Evolutionary conservation across 2,797 vertebrate species (phyloP), one percentile per base, ranked within the genome.

Genomic region (Etheostoma nigrum): DNA sequence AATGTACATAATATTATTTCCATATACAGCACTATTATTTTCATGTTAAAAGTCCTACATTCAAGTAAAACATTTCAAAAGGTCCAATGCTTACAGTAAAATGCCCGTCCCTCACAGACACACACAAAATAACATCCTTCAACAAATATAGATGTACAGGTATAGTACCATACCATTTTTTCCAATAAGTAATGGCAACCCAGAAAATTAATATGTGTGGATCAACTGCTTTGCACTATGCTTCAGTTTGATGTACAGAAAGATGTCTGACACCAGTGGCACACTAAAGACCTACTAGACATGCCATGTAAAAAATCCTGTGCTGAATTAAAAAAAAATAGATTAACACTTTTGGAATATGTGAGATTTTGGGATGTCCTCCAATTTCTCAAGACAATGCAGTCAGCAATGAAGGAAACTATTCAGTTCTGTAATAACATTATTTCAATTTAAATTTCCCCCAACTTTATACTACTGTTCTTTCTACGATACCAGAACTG

Each of bases 51-150:
- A 95, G 90, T 93, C 92, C 92, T 93, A 95, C 89, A 95, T 96
- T 97, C 95, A 97, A 97, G 95, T 96, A 96, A 92, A 88, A 95
- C 79, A 94, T 83, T 72, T 74, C 33, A 80, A 67, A 72, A 40
- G 65, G 69, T 44, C 58, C 33, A 62, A 67, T 63, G 59, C 19
- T 83, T 85, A 85, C 49, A 78, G 52, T 57, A 23, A 75, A 81
- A 84, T 74, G 40, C 52, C 77, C 61, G 18, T 57, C 44, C 58
- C 49, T 59, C 60, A 60, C 12, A 75, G 27, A 63, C 27, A 11
- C 36, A 40, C 36, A 63, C 27, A 82, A 73, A 64, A 84, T 6
- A 30, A 93, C 91, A 88, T 93, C 92, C 64, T 83, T 85, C 67
- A 78, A 74, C 27, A 84, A 21, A 74, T 36, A 62, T 5, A 60